These are phyloP conservation scores for Rotaria socialis DNA, from an alignment of 2,888 invertebrate genomes.

Conservation along the genomic window DNA sequence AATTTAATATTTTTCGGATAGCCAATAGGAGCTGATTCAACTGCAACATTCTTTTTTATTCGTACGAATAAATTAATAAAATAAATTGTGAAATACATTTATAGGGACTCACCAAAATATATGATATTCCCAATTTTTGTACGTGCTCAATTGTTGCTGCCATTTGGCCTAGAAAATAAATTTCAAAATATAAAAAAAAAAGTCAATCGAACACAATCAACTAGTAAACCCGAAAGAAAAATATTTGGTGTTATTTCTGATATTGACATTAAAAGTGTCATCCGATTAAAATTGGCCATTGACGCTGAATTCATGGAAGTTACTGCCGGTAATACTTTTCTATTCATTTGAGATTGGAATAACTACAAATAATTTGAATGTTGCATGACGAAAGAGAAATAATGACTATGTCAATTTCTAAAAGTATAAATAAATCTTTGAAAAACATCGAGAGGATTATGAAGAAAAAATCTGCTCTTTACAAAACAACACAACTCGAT, in stretches of 20 bases:
- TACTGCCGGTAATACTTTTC: not conserved
- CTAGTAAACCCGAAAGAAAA: not conserved
- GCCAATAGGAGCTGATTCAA: not conserved
- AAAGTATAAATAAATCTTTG: not conserved
- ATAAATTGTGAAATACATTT: not conserved
- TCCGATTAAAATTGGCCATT: not conserved
- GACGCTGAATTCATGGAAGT: not conserved
- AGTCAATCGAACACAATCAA: not conserved
- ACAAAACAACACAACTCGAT: not conserved
- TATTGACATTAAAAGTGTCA: not conserved
- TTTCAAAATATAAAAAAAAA: not conserved
- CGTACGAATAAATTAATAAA: not conserved
- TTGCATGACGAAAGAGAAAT: constrained; percentile 1
- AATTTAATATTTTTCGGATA: constrained; percentile 9
- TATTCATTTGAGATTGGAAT: not conserved
- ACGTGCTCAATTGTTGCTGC: constrained; percentile 9
- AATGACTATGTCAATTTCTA: not conserved
- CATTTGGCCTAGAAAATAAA: not conserved
- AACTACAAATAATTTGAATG: not conserved
- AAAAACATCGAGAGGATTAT: not conserved
- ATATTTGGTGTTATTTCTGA: constrained; percentile 23
- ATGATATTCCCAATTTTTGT: not conserved
- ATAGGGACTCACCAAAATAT: not conserved
- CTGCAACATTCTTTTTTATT: not conserved
- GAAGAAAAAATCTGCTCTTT: not conserved